Conservation (phyloP, 1,140 invertebrate genomes). For the Euwallacea fornicatus region DNA sequence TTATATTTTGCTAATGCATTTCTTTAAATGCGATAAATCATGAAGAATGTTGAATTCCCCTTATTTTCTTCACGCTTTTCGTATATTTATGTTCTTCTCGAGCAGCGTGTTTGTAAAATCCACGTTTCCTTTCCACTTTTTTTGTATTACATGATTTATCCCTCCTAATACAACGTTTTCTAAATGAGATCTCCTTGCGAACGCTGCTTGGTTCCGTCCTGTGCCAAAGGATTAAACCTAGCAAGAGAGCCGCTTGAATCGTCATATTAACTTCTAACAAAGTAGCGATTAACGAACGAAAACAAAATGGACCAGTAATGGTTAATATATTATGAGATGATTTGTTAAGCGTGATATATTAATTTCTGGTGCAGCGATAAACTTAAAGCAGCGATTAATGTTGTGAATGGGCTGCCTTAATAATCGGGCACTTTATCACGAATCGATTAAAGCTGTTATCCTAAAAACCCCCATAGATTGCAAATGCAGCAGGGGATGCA, state of each 20-base stretch:
- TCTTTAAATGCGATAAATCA: conserved; percentile 18
- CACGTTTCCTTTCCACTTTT: not conserved
- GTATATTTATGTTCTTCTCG: conserved; percentile 6
- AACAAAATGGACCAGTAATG: too few species aligned
- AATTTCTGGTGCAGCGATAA: conserved; percentile 28
- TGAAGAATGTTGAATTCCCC: conserved; percentile 5
- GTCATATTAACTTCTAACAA: too few species aligned
- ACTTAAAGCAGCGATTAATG: conserved; percentile 36
- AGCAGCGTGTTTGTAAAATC: conserved; percentile 8
- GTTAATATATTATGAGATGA: conserved; percentile 19
- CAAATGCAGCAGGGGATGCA: conserved; percentile 30
- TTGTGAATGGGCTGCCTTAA: conserved; percentile 35
- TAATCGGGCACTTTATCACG: conserved; percentile 36
- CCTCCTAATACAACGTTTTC: too few species aligned
- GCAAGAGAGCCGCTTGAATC: too few species aligned
- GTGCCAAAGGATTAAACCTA: too few species aligned
- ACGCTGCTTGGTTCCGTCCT: too few species aligned
- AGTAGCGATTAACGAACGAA: too few species aligned
- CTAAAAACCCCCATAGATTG: conserved; percentile 33
- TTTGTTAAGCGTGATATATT: conserved; percentile 33
- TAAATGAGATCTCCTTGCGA: too few species aligned
- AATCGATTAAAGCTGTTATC: conserved; percentile 36
- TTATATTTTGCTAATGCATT: conserved; percentile 24
- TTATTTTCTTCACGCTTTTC: conserved; percentile 19
- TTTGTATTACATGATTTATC: not conserved